These are phyloP conservation scores for Danio jaintianensis DNA, from an alignment of 2,797 vertebrate genomes.

Conservation along the genomic window DNA sequence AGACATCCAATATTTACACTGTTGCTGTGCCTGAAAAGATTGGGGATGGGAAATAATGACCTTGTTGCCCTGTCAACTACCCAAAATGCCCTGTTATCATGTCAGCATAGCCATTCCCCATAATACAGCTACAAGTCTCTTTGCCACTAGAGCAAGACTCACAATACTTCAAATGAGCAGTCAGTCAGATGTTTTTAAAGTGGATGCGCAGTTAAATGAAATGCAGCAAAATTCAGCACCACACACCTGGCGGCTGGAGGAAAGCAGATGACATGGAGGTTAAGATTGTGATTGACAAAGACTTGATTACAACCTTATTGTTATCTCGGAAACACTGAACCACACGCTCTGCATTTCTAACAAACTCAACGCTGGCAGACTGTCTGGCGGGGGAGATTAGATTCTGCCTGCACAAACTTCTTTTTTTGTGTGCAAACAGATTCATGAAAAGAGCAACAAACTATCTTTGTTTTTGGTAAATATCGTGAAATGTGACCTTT, in stretches of 20 bases:
- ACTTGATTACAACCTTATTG: constrained; percentile 21
- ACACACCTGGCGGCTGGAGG: background rate
- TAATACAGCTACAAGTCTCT: background rate
- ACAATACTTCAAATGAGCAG: background rate
- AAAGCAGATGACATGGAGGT: background rate
- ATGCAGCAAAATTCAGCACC: background rate
- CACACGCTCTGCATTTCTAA: constrained; percentile 29
- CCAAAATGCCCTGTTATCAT: background rate
- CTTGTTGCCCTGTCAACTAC: background rate
- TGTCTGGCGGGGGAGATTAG: constrained; percentile 1
- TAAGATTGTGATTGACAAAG: constrained; percentile 24
- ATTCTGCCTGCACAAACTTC: background rate
- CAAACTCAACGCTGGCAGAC: background rate
- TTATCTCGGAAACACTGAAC: constrained; percentile 36
- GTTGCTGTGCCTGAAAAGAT: too few species aligned
- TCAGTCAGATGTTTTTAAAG: background rate
- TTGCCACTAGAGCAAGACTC: background rate
- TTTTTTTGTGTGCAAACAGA: constrained; percentile 23
- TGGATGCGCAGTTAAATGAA: background rate
- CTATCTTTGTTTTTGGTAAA: constrained; percentile 9
- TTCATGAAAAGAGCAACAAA: background rate
- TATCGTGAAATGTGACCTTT: constrained; percentile 24
- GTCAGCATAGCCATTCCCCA: background rate
- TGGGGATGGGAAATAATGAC: too few species aligned
- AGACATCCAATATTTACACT: too few species aligned